Percentiles rank a stretch among this genome's conserved stretches.
Conservation (phyloP, 1,140 invertebrate genomes). For the Alviniconcha marisindica region DNA sequence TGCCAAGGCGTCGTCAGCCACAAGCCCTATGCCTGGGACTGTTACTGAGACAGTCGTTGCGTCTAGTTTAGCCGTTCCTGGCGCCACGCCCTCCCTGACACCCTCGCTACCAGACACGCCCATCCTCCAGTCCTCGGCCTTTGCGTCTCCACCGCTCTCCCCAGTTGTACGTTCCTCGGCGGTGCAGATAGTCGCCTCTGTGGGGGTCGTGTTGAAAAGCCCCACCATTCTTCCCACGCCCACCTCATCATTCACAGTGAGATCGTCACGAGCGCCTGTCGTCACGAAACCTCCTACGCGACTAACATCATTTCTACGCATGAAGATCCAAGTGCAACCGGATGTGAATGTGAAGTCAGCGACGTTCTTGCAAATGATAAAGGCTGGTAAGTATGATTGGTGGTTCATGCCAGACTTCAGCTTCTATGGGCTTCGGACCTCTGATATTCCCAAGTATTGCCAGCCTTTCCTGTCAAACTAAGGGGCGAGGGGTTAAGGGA, state of each 20-base stretch:
- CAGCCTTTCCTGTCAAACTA: not conserved
- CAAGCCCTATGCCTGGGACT: no score
- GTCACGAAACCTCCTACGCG: not conserved
- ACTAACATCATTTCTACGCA: conserved; percentile 1
- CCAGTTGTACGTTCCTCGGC: not conserved
- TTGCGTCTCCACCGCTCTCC: not conserved
- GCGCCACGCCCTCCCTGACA: not conserved
- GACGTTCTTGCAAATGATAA: not conserved
- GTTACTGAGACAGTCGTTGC: not conserved
- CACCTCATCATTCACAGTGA: no score
- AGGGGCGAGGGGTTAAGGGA: not conserved
- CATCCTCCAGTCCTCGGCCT: not conserved
- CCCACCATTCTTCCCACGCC: not conserved
- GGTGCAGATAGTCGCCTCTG: no score
- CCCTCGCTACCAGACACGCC: not conserved
- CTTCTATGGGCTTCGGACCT: not conserved
- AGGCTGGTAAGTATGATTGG: conserved; percentile 28
- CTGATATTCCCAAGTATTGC: not conserved
- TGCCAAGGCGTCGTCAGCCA: no score
- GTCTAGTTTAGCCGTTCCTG: not conserved
- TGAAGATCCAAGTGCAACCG: conserved; percentile 8
- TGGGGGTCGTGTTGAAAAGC: not conserved
- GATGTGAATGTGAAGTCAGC: not conserved
- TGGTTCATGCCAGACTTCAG: no score
- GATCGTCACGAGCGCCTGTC: not conserved